Base-by-base conservation (phyloP, 1,140 invertebrate species). In the Hormaphis cornu region DNA sequence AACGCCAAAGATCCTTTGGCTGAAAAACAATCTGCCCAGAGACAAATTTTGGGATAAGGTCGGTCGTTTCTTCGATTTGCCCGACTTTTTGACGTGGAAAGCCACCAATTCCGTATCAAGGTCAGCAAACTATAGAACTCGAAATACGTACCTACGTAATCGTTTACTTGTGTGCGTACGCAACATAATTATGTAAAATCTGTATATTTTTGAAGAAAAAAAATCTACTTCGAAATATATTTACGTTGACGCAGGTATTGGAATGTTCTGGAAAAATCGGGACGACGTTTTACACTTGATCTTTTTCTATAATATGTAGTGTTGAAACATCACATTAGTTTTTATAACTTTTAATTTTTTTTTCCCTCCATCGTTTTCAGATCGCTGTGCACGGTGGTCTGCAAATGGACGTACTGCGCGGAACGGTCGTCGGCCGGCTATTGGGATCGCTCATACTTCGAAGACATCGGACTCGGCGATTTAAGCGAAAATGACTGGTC, bases 51-150 rank as follows among this genome's bases (percentile, higher is more conserved):
- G 88, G 87, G 70, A 80, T 4, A 83, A 84, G 70, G 84, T 85
- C 56, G 83, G 83, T 44, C 82, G 87, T 69, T 89, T 94, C 72
- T 94, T 97, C 80, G 94, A 97, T 81, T 80, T 98, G 16, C 91
- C 93, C 0, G 95, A 98, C 80, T 98, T 89, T 77, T 78, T 98
- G 6, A 95, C 93, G 1, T 97, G 91, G 90, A 91, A 87, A 80
- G 89, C 92, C 1, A 95, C 93, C 5, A 86, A 84, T 53, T 82
- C 81, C 52, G 79, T 87, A 70, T 85, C 85, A 4, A 85, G 86
- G 86, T 87, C 75, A 40, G 40, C 42, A 33, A 14, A 59, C 52
- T 69, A 61, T 14, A 35, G 61, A 58, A 35, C 26, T 20, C 9
- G 14, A 7, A 33, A 33, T 6, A 40, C 37, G 18, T 46, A 46